A percentile compares a stretch with the other conserved stretches of the same genome.
Conservation (phyloP, 1,140 invertebrate species). For the Sycobia sp. region DNA sequence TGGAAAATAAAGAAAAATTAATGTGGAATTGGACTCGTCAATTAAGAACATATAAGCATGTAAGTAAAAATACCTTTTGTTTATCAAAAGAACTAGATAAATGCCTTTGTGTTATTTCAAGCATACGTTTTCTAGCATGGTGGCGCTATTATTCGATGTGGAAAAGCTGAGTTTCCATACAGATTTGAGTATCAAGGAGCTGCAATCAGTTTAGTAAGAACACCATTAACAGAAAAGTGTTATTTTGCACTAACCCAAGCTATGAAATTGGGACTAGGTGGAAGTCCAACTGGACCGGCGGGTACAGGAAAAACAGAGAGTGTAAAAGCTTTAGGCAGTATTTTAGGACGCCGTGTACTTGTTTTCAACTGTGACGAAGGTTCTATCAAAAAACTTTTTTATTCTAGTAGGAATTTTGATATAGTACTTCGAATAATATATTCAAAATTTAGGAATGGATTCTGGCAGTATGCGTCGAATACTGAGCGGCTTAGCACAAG, state of each 20-base stretch:
- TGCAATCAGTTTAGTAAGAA: constrained; percentile 87
- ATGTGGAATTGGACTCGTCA: constrained; percentile 94
- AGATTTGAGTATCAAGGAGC: constrained; percentile 96
- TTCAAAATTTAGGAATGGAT: constrained; percentile 81
- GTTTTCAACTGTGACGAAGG: constrained; percentile 97
- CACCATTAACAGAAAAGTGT: constrained; percentile 92
- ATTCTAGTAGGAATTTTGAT: no score
- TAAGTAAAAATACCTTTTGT: constrained; percentile 31
- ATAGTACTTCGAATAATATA: no score
- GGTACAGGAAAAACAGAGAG: constrained; percentile 98
- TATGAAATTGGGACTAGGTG: constrained; percentile 93
- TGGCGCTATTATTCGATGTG: constrained; percentile 73
- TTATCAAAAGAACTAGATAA: no score
- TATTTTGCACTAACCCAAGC: constrained; percentile 95
- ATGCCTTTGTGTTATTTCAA: no score
- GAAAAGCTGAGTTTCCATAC: constrained; percentile 91
- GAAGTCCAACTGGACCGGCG: constrained; percentile 98
- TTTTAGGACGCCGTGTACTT: constrained; percentile 89
- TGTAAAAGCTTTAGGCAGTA: constrained; percentile 89
- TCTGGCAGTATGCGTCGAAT: constrained; percentile 91
- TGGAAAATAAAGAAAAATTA: constrained; percentile 44
- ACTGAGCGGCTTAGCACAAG: constrained; percentile 87
- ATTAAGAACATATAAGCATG: constrained; percentile 67
- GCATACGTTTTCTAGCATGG: constrained; percentile 43
- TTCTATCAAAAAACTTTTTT: constrained; percentile 24